Conservation (phyloP, 2,797 vertebrate genomes). For the Iguana delicatissima region DNA sequence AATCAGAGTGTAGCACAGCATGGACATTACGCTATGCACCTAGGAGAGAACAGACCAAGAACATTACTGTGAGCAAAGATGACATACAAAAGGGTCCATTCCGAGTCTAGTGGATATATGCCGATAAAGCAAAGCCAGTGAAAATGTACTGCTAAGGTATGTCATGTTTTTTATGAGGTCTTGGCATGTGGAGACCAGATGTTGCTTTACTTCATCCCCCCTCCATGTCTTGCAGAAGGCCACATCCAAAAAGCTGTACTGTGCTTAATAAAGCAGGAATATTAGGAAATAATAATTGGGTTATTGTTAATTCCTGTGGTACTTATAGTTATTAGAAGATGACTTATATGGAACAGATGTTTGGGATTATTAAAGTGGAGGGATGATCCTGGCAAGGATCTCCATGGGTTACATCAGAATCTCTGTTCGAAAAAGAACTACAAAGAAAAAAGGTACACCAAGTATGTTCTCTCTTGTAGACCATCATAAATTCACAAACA, state of each 20-base stretch:
- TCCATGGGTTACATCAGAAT: slow-evolving; percentile 50
- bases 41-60: slow-evolving; percentile 67
- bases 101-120: slow-evolving; percentile 21
- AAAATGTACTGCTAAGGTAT: slow-evolving; percentile 6
- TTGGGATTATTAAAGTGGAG: slow-evolving; percentile 66
- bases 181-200: slow-evolving; percentile 66
- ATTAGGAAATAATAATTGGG: slow-evolving; percentile 69
- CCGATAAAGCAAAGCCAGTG: slow-evolving; percentile 13
- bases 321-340: slow-evolving; percentile 69
- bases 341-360: slow-evolving; percentile 68
- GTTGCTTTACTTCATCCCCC: background rate
- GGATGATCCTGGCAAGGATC: slow-evolving; percentile 57
- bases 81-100: slow-evolving; percentile 30
- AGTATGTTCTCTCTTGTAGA: background rate
- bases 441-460: background rate
- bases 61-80: slow-evolving; percentile 34
- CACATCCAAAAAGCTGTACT: slow-evolving; percentile 60
- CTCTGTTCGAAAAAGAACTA: slow-evolving; percentile 47
- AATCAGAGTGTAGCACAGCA: slow-evolving; percentile 95
- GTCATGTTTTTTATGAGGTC: slow-evolving; percentile 20
- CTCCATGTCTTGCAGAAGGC: slow-evolving; percentile 37
- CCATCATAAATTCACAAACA: background rate
- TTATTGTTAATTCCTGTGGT: slow-evolving; percentile 75
- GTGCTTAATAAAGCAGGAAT: slow-evolving; percentile 68
- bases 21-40: slow-evolving; percentile 89